Base-by-base conservation (phyloP, 2,797 vertebrate genomes). In the Hemibagrus guttatus region DNA sequence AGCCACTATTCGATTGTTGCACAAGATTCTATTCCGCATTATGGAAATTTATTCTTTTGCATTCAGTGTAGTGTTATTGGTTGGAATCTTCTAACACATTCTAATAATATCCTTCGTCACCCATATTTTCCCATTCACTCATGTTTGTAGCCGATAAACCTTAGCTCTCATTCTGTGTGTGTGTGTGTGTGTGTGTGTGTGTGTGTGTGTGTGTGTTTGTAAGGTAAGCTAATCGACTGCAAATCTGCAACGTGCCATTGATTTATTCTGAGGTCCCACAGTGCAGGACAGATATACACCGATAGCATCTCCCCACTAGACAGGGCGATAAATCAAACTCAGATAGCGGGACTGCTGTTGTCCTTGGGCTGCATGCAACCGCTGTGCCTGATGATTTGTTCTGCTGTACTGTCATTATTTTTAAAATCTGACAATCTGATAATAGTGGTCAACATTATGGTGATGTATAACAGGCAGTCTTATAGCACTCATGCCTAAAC, bases 281-380 rank as follows among this genome's bases (percentile, higher is more conserved):
- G 85, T 88, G 83, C 86, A 86, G 85, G 71, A 86, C 76, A 88
- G 84, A 89, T 87, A 88, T 54, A 85, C 81, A 81, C 66, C 19
- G 64, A 81, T 87, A 80, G 75, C 87, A 89, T 89, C 85, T 90
- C 81, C 71, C 81, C 17, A 14, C 14, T n/a, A 54, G 87, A 83
- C 74, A 87, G 71, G 84, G 81, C 66, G 78, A 88, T 90, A 90
- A 89, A 89, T 90, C 90, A 89, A 87, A 86, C 84, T 85, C 81
- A 31, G 83, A 78, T 86, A 89, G 85, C 42, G 35, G 66, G 63
- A 66, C 78, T 79, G 82, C 54, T 23, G 83, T 64, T 88, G 90
- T 89, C 90, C 90, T 90, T 90, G 90, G 85, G 86, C 88, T 72
- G 85, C 79, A 76, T 64, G 80, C 46, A 56, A 86, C 59, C n/a